Conservation (phyloP, 2,888 invertebrate genomes). For the Sclerodermus sp. region DNA sequence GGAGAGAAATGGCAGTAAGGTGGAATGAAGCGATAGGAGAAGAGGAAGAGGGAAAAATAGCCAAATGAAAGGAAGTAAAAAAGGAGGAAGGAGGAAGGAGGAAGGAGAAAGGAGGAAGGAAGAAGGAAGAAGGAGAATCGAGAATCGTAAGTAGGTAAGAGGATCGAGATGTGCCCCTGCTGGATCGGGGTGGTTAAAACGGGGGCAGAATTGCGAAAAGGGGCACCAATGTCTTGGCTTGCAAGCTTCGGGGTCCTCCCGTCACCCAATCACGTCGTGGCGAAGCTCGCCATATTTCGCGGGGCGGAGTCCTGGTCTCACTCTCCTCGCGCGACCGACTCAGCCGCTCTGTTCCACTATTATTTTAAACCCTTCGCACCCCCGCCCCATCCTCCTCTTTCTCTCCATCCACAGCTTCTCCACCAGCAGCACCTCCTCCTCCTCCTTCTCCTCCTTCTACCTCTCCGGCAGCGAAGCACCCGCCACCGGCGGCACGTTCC, state of each 20-base stretch:
- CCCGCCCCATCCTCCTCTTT: conserved; percentile 2
- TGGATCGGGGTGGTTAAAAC: conserved; percentile 36
- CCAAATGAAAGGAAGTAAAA: conserved; percentile 15
- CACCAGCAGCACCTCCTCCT: conserved; percentile 11
- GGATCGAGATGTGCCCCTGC: conserved; percentile 18
- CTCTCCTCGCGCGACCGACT: conserved; percentile 25
- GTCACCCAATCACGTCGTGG: conserved; percentile 57
- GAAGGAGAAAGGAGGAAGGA: conserved; percentile 25
- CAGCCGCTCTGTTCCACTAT: conserved; percentile 40
- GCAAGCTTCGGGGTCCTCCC: conserved; percentile 54
- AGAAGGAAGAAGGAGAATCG: conserved; percentile 5
- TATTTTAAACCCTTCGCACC: conserved; percentile 45
- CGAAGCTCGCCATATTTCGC: conserved; percentile 56
- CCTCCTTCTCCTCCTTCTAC: conserved; percentile 14
- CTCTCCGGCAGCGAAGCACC: no score
- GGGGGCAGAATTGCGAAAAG: conserved; percentile 37
- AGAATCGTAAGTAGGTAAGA: conserved; percentile 9
- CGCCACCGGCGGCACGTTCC: no score
- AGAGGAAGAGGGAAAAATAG: background rate
- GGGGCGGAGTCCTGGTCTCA: conserved; percentile 53
- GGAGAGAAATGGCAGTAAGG: conserved; percentile 18
- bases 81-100: conserved; percentile 16
- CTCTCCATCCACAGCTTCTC: conserved; percentile 21
- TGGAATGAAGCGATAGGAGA: no score
- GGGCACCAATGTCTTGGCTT: conserved; percentile 57